Evolutionary conservation across 2,888 invertebrate species (phyloP).

Genomic region (Slavum lentiscoides): DNA sequence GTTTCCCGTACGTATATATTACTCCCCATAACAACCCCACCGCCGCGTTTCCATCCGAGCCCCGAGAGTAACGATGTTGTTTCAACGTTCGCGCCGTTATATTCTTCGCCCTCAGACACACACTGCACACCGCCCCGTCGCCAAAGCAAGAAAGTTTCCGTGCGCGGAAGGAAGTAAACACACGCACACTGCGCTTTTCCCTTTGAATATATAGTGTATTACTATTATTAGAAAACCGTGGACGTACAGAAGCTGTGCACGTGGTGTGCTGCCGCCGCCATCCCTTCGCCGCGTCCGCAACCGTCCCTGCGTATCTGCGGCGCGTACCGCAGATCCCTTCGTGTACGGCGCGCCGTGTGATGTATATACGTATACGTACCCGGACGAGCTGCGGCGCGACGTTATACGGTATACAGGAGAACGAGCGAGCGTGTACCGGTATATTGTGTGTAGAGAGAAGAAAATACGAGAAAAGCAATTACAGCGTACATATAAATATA

Average conservation of each 20-base stretch:
- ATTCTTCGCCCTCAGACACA: background rate
- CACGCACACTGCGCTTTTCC: constrained; percentile 13
- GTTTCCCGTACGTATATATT: too few relatives aligned
- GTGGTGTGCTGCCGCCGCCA: constrained; percentile 20
- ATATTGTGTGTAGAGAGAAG: background rate
- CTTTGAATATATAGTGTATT: constrained; percentile 14
- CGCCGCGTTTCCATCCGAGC: background rate
- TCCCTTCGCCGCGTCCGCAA: too few relatives aligned
- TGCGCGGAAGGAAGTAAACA: background rate
- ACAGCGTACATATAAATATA: background rate
- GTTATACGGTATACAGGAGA: background rate
- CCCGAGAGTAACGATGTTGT: constrained; percentile 48
- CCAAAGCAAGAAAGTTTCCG: too few relatives aligned
- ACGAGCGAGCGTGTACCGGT: background rate
- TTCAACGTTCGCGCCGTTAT: constrained; percentile 42
- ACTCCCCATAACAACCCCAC: background rate
- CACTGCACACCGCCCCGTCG: background rate
- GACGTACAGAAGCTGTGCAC: constrained; percentile 2
- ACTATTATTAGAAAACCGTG: constrained; percentile 47
- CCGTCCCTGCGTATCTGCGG: background rate
- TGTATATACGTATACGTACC: background rate
- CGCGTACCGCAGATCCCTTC: background rate
- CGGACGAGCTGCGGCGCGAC: background rate
- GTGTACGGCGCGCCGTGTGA: background rate
- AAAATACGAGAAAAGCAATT: background rate